Base-by-base conservation (phyloP, 2,113 vertebrate species). In the Cyprinus carpio region DNA sequence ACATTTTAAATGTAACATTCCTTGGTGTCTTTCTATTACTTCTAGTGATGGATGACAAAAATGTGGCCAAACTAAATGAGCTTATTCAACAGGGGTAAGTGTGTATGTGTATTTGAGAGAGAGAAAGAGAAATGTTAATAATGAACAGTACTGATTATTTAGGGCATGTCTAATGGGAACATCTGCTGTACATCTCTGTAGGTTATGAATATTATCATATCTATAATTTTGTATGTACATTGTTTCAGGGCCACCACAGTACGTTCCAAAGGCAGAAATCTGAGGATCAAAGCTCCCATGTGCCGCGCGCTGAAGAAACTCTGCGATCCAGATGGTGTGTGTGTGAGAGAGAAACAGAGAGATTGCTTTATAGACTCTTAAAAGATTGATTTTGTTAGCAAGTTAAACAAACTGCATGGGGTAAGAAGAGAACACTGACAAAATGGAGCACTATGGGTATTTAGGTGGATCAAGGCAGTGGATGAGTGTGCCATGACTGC, bases 31-130 rank as follows among this genome's bases (percentile, higher is more conserved):
- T 90, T 62, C n/a, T 51, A 88, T 85, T 87, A 12, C 85, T 83
- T 65, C 54, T 93, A 99, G 98, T 98, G 91, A 98, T 99, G 98
- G 97, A 99, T 82, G 98, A 99, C 91, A 99, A 99, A 94, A 99
- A 99, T 0, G 96, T 98, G 67, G 91, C 96, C 16, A 99, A 98
- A 92, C 93, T 99, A 87, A 99, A 99, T 6, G 98, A 99, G 86
- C 97, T 99, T 85, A 99, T 99, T 90, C 97, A 99, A 87, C 96
- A 95, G 0, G 98, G 98, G 98, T 99, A 94, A 96, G 81, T 80
- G 43, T 43, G 43, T 43, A 2, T 43, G 43, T 46, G 1, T 46
- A 11, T 56, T 23, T 58, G 56, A 10, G 56, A 62, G 56, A 3
- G 18, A 62, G 29, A 71, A 71, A 40, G 23, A 71, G 8, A 9